Evolutionary conservation across 2,113 vertebrate species (phyloP).

Genomic region (Telmatochromis sp.): DNA sequence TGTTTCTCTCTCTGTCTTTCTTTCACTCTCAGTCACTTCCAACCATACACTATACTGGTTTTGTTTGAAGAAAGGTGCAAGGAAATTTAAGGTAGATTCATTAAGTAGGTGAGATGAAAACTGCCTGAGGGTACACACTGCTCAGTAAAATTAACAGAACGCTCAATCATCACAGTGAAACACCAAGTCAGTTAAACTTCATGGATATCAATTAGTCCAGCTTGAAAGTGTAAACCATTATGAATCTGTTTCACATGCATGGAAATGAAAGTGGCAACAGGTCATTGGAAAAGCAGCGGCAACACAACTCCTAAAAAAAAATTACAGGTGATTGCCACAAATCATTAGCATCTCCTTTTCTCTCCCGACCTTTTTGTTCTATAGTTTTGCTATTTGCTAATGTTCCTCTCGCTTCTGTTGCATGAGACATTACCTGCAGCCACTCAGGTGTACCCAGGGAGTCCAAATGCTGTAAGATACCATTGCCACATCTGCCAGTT

Average conservation of each 20-base stretch:
- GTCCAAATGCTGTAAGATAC: neutral
- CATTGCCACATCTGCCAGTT: neutral
- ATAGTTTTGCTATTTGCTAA: neutral
- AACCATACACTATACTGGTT: neutral
- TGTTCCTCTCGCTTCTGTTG: neutral
- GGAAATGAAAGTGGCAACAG: neutral
- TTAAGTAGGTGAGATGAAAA: neutral
- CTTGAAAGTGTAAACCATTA: neutral
- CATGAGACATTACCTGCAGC: neutral
- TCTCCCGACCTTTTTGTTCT: neutral
- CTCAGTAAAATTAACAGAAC: neutral
- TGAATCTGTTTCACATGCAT: neutral
- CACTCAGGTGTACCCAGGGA: neutral
- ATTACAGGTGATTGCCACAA: neutral
- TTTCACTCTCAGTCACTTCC: neutral
- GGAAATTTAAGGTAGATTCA: neutral
- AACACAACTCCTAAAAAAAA: neutral
- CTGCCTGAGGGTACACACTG: neutral
- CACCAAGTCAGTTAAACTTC: neutral
- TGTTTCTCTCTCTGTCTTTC: neutral
- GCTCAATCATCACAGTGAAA: neutral
- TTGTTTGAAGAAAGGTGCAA: neutral
- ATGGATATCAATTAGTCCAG: neutral
- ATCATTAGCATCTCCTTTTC: neutral
- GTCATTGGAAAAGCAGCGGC: neutral